These are phyloP conservation scores for Agrochola macilenta DNA, from an alignment of 2,888 invertebrate genomes.

Conservation along the genomic window DNA sequence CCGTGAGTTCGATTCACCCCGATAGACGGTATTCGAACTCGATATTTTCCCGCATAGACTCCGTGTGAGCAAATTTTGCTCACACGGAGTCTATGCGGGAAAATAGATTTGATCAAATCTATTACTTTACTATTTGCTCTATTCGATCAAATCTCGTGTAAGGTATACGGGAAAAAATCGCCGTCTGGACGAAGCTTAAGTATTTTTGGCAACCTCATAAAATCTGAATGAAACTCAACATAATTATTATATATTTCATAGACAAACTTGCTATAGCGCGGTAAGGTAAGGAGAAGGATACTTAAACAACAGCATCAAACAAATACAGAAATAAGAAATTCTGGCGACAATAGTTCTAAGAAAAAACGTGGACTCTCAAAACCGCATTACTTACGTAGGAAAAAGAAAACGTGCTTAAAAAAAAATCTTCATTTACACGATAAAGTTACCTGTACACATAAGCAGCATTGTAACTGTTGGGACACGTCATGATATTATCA, in stretches of 20 bases:
- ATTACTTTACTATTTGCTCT: too few relatives aligned
- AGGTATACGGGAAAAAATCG: too few relatives aligned
- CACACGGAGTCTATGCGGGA: too few relatives aligned
- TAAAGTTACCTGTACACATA: constrained; percentile 79
- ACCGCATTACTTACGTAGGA: too few relatives aligned
- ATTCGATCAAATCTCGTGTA: too few relatives aligned
- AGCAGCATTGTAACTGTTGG: constrained; percentile 77
- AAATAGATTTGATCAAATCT: too few relatives aligned
- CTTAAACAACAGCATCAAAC: background rate
- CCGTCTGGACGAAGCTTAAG: too few relatives aligned
- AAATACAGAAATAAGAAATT: background rate
- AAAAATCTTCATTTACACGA: background rate
- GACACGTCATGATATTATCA: constrained; percentile 82
- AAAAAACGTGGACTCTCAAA: too few relatives aligned
- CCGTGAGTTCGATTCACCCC: too few relatives aligned
- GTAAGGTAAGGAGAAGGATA: background rate
- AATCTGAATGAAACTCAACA: background rate
- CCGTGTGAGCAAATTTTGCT: too few relatives aligned
- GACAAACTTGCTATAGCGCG: background rate
- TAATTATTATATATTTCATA: background rate
- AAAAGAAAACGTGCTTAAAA: background rate
- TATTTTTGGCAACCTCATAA: background rate
- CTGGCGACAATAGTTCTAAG: background rate
- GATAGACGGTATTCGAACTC: too few relatives aligned
- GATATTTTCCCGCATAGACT: too few relatives aligned